Percentiles rank a stretch among this genome's conserved stretches.
phyloP scores from a whole-genome alignment of 1,140 invertebrate species.

The Periplaneta americana region DNA sequence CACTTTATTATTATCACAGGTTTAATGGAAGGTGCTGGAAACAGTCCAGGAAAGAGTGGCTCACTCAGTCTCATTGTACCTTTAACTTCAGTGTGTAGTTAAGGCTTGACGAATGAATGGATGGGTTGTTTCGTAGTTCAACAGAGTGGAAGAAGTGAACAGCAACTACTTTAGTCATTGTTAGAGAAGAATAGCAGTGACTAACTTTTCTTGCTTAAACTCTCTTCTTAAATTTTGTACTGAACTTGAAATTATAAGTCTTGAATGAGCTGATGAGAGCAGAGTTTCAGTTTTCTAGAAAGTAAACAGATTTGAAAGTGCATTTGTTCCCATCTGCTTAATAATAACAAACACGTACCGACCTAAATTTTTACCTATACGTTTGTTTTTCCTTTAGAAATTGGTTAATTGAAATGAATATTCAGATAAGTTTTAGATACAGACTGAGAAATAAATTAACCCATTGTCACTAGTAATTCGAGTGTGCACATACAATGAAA shows the following conservation, averaged over 20 bases:
- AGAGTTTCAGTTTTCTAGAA: too few relatives aligned
- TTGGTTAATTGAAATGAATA: too few relatives aligned
- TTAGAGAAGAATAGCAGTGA: not conserved
- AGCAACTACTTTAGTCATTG: not conserved
- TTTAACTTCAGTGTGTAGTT: not conserved
- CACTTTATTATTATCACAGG: not conserved
- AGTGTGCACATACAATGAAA: too few relatives aligned
- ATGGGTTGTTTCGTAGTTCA: not conserved
- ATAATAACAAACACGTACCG: too few relatives aligned
- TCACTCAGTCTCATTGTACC: not conserved
- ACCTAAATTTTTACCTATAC: too few relatives aligned
- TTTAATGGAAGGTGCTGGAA: not conserved
- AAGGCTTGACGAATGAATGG: not conserved
- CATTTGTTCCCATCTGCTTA: too few relatives aligned
- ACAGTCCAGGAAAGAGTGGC: not conserved
- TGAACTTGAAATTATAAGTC: not conserved
- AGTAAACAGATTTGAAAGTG: too few relatives aligned
- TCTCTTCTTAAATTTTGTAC: not conserved
- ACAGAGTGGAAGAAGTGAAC: not conserved
- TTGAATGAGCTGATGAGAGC: not conserved
- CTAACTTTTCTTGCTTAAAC: not conserved
- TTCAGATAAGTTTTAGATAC: too few relatives aligned
- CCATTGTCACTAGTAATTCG: too few relatives aligned
- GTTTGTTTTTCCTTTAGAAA: too few relatives aligned
- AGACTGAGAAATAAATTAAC: too few relatives aligned